phyloP scores from a whole-genome alignment of 2,888 invertebrate genomes.

The Drosophila macrospina region DNA sequence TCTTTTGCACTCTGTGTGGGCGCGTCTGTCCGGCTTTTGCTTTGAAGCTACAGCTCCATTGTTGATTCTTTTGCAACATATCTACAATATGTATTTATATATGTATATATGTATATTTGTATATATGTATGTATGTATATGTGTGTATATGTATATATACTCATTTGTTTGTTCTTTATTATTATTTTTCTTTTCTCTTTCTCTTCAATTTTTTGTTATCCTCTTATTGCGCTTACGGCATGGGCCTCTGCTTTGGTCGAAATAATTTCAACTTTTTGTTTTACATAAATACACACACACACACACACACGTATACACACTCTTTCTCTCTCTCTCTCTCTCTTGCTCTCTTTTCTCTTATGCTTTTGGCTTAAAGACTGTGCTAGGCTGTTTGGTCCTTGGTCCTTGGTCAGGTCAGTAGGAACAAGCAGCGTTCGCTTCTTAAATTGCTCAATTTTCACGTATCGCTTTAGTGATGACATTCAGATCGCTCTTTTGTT shows the following conservation, averaged over 20 bases:
- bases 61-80: slow-evolving; percentile 39
- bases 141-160: slow-evolving; percentile 5
- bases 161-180: slow-evolving; percentile 39
- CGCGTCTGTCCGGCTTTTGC: slow-evolving; percentile 45
- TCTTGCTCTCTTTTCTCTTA: too few species aligned
- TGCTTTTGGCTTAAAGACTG: slow-evolving; percentile 27
- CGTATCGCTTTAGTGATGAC: background rate
- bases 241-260: slow-evolving; percentile 42
- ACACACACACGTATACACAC: slow-evolving; percentile 14
- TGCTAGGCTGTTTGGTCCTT: slow-evolving; percentile 5
- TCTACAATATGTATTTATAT: slow-evolving; percentile 1
- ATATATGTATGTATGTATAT: slow-evolving; percentile 5
- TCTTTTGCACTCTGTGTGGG: slow-evolving; percentile 22
- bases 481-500: background rate
- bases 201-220: slow-evolving; percentile 18
- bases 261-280: slow-evolving; percentile 61
- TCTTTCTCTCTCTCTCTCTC: too few species aligned
- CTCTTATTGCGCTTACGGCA: slow-evolving; percentile 33
- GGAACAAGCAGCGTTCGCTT: slow-evolving; percentile 12
- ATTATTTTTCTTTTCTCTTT: slow-evolving; percentile 4
- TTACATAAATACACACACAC: slow-evolving; percentile 21
- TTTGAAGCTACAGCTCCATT: slow-evolving; percentile 46
- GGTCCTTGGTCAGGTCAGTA: slow-evolving; percentile 35
- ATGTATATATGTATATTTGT: background rate
- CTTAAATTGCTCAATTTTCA: slow-evolving; percentile 22